Percentiles rank a stretch among this genome's conserved stretches.
phyloP scores from a whole-genome alignment of 2,113 vertebrate species.

The Gracilinanus agilis region DNA sequence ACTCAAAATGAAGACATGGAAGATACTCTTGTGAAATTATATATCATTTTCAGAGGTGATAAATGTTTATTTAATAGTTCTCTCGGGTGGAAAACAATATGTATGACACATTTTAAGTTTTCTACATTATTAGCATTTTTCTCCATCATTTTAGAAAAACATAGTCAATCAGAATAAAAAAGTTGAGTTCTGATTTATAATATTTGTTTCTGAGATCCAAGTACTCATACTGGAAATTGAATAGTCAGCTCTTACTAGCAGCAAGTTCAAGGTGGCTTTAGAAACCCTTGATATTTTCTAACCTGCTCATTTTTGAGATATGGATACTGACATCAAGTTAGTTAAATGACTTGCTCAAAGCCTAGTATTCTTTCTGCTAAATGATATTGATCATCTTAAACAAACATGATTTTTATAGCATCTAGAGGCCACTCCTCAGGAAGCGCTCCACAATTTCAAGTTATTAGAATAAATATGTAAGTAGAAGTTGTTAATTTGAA shows the following conservation, averaged over 20 bases:
- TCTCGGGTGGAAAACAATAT: neutral
- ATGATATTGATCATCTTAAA: neutral
- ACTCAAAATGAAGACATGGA: neutral
- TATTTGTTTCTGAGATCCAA: neutral
- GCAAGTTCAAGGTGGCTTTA: neutral
- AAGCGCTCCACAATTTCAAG: neutral
- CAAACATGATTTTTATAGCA: neutral
- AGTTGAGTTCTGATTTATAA: neutral
- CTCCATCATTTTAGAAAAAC: neutral
- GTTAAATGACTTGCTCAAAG: neutral
- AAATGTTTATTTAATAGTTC: neutral
- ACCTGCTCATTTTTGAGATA: neutral
- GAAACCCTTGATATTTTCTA: neutral
- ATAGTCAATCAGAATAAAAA: neutral
- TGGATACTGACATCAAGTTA: neutral
- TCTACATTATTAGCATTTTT: neutral
- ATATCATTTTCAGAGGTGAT: neutral
- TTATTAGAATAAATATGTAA: neutral
- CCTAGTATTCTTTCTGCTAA: neutral
- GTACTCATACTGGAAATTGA: neutral
- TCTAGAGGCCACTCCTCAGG: neutral
- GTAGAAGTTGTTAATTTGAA: neutral
- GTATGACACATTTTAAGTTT: neutral
- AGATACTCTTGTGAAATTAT: neutral
- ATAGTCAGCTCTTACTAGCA: neutral